phyloP scores from a whole-genome alignment of 2,113 vertebrate genomes.

The Odontophorus gujanensis region DNA sequence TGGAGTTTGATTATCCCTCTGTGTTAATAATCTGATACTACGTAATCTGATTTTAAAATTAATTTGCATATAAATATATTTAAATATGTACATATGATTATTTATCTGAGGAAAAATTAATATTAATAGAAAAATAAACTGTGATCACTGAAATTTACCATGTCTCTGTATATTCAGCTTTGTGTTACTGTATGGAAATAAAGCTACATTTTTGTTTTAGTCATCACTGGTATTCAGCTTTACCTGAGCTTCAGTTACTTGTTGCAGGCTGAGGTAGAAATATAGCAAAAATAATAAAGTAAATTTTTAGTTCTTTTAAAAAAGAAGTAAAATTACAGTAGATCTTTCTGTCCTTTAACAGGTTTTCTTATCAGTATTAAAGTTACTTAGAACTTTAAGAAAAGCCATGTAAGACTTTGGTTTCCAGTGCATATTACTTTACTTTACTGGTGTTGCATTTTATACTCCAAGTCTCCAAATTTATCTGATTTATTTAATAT shows the following conservation, averaged over 20 bases:
- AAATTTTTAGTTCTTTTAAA: not conserved
- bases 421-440: not conserved
- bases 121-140: not conserved
- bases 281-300: not conserved
- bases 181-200: not conserved
- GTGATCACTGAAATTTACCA: not conserved
- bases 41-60: not conserved
- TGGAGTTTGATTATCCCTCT: not conserved
- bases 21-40: not conserved
- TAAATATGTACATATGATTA: not conserved
- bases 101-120: not conserved
- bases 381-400: not conserved
- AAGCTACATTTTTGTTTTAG: rapidly evolving
- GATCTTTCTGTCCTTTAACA: not conserved
- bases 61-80: not conserved
- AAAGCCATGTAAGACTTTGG: not conserved
- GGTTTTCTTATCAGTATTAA: not conserved
- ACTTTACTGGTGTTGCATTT: not conserved
- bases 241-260: not conserved
- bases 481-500: not conserved
- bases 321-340: not conserved
- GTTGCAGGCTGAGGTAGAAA: not conserved
- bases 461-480: not conserved
- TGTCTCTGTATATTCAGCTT: not conserved
- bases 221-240: not conserved